Evolutionary conservation across 2,113 vertebrate species (phyloP).

Genomic region (Arothron firmamentum): DNA sequence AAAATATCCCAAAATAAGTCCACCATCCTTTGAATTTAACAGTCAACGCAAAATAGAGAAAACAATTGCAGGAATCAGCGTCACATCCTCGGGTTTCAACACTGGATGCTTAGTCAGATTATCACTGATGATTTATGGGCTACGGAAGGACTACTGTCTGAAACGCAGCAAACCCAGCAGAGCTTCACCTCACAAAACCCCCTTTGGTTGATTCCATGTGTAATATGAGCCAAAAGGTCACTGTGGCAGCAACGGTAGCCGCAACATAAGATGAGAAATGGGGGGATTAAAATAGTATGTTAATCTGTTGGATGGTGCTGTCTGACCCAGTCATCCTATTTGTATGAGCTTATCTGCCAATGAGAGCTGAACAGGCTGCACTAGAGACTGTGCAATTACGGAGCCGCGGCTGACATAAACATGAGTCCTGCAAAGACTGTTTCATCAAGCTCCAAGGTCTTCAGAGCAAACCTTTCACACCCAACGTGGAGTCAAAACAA

Average conservation of each 20-base stretch:
- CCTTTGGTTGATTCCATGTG: background rate
- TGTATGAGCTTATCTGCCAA: conserved; percentile 65
- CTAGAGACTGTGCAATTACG: conserved; percentile 28
- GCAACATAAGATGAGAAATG: conserved; percentile 48
- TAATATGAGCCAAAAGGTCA: conserved; percentile 31
- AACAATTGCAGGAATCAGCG: conserved; percentile 46
- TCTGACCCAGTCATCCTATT: conserved; percentile 68
- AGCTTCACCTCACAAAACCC: background rate
- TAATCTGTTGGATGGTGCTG: conserved; percentile 65
- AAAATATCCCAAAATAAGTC: background rate
- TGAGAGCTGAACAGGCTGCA: conserved; percentile 49
- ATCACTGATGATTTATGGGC: conserved; percentile 57
- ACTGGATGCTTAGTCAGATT: conserved; percentile 65
- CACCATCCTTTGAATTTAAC: background rate
- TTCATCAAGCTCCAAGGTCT: background rate
- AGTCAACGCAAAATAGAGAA: conserved; percentile 13
- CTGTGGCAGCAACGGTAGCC: conserved; percentile 9
- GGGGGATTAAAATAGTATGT: conserved; percentile 46
- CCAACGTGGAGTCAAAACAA: too few species aligned
- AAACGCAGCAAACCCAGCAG: conserved; percentile 14
- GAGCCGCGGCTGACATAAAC: conserved; percentile 19
- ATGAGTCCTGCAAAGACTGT: background rate
- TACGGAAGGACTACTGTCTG: conserved; percentile 51
- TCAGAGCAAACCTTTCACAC: background rate
- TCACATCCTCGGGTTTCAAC: conserved; percentile 60